Evolutionary conservation across 2,888 invertebrate species (phyloP).

Genomic region (Cheilosia soror): DNA sequence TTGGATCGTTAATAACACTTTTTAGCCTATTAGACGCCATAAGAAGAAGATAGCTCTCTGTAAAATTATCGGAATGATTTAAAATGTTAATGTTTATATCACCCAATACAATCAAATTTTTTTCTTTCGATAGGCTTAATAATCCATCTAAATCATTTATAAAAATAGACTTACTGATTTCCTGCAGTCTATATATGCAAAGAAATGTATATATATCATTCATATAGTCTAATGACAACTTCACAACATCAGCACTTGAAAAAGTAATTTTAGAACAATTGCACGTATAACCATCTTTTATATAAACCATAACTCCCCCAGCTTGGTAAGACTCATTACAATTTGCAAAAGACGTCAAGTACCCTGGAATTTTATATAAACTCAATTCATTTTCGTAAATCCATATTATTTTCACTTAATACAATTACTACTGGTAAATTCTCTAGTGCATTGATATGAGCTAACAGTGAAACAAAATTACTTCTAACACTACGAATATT

Average conservation of each 20-base stretch:
- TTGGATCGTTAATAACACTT: too few relatives aligned
- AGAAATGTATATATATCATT: conserved; percentile 1
- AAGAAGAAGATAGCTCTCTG: too few relatives aligned
- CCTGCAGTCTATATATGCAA: conserved; percentile 9
- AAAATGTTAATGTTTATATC: conserved; percentile 1
- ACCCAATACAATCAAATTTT: conserved; percentile 1
- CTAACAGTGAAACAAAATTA: conserved; percentile 14
- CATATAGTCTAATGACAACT: neutral
- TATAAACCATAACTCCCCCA: conserved; percentile 23
- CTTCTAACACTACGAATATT: neutral
- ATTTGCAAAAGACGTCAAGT: conserved; percentile 19
- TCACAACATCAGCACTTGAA: conserved; percentile 13
- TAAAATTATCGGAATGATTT: too few relatives aligned
- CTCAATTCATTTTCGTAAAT: conserved; percentile 9
- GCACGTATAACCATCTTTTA: neutral
- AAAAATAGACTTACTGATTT: neutral
- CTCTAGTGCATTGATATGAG: conserved; percentile 6
- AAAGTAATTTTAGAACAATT: neutral
- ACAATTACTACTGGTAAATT: conserved; percentile 12
- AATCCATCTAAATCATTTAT: neutral
- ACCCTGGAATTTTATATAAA: conserved; percentile 35
- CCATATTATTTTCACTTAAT: neutral
- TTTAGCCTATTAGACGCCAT: too few relatives aligned
- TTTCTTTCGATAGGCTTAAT: neutral
- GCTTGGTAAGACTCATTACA: conserved; percentile 28